Evolutionary conservation across 2,888 invertebrate genomes (phyloP).

Genomic region (Harmothoe impar): DNA sequence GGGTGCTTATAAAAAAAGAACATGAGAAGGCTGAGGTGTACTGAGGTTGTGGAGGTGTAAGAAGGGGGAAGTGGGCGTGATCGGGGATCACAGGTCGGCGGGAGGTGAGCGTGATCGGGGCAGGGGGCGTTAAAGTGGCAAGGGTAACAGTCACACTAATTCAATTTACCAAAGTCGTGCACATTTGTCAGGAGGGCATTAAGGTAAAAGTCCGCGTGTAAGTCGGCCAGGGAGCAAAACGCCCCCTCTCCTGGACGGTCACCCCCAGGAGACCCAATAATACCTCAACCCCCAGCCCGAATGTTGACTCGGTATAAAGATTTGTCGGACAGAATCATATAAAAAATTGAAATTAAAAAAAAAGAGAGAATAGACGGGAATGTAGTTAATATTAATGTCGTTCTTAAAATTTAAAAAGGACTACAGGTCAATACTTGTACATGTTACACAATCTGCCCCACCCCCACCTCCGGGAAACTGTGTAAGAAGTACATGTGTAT

Average conservation of each 20-base stretch:
- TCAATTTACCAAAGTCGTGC: constrained; percentile 6
- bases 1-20: background rate
- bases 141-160: background rate
- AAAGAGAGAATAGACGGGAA: too few species aligned
- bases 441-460: too few species aligned
- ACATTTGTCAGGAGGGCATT: background rate
- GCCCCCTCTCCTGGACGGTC: background rate
- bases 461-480: too few species aligned
- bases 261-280: too few species aligned
- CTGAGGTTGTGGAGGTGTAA: background rate
- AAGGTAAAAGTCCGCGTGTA: background rate
- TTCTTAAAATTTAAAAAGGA: too few species aligned
- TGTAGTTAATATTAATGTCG: too few species aligned
- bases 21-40: background rate
- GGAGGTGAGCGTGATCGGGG: background rate
- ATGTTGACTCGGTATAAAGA: too few species aligned
- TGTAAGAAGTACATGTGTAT: too few species aligned
- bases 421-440: too few species aligned
- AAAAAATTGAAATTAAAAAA: too few species aligned
- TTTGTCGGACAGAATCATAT: too few species aligned
- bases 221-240: background rate
- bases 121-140: background rate
- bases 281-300: too few species aligned
- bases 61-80: background rate
- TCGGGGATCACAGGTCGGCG: background rate